Percentiles rank a stretch among this genome's conserved stretches.
phyloP scores from a whole-genome alignment of 2,797 vertebrate genomes.

The Tadarida brasiliensis region DNA sequence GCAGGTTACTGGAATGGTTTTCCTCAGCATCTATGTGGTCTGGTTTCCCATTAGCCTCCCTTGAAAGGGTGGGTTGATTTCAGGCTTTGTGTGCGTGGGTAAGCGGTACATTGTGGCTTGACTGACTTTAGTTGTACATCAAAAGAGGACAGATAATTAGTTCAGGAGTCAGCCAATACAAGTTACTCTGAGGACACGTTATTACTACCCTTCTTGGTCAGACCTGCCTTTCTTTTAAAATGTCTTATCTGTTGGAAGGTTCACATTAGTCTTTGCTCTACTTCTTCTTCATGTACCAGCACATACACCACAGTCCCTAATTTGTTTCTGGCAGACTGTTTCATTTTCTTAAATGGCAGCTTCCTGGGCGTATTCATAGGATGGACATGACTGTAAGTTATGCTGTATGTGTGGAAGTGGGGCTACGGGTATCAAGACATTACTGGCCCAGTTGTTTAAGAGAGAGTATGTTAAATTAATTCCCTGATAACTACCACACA shows the following conservation, averaged over 20 bases:
- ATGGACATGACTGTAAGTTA: not conserved
- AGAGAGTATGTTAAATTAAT: not conserved
- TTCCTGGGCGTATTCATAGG: not conserved
- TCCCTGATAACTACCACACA: not conserved
- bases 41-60: not conserved
- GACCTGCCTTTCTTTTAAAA: not conserved
- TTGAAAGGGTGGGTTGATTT: not conserved
- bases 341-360: not conserved
- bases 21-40: not conserved
- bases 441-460: not conserved
- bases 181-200: not conserved
- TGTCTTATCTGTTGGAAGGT: not conserved
- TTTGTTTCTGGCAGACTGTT: not conserved
- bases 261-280: not conserved
- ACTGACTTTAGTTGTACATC: not conserved
- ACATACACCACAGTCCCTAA: not conserved
- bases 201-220: not conserved
- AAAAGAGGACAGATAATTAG: not conserved
- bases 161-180: not conserved
- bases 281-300: not conserved
- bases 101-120: not conserved
- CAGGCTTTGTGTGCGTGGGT: not conserved
- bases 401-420: not conserved
- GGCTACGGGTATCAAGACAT: not conserved
- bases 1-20: not conserved